phyloP scores from a whole-genome alignment of 1,140 invertebrate genomes.

The Drosophila pandora region DNA sequence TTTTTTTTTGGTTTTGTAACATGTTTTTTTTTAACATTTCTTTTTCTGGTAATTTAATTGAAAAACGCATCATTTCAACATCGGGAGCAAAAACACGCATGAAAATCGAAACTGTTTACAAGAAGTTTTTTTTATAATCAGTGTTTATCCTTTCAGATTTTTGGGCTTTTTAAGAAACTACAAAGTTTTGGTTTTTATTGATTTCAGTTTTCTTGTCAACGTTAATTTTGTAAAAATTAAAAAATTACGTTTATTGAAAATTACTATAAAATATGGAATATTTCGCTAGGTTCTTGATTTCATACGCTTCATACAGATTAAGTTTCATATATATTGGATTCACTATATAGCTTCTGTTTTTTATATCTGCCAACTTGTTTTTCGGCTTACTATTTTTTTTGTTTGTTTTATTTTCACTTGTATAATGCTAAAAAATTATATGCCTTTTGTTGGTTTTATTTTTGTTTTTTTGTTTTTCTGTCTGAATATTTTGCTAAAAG shows the following conservation, averaged over 20 bases:
- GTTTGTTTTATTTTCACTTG: slow-evolving; percentile 61
- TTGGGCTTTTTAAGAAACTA: slow-evolving; percentile 68
- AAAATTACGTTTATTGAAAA: slow-evolving; percentile 81
- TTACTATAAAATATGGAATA: slow-evolving; percentile 80
- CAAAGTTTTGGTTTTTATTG: slow-evolving; percentile 48
- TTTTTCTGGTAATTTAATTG: slow-evolving; percentile 40
- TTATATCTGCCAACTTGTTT: slow-evolving; percentile 52
- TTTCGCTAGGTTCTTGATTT: slow-evolving; percentile 67
- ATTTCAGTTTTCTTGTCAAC: slow-evolving; percentile 52
- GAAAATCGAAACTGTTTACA: slow-evolving; percentile 61
- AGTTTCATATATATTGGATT: slow-evolving; percentile 62
- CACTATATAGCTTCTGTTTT: slow-evolving; percentile 48
- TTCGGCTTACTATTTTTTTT: slow-evolving; percentile 58
- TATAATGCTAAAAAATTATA: slow-evolving; percentile 82
- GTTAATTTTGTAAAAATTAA: slow-evolving; percentile 80
- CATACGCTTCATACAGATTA: slow-evolving; percentile 61
- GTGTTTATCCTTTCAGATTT: slow-evolving; percentile 34
- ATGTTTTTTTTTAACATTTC: slow-evolving; percentile 45
- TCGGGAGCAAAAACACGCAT: slow-evolving; percentile 69
- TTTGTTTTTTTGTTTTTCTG: slow-evolving; percentile 24
- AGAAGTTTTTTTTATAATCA: slow-evolving; percentile 30
- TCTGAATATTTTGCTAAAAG: slow-evolving; percentile 80
- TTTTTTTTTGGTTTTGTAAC: slow-evolving; percentile 43
- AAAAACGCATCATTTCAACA: slow-evolving; percentile 52
- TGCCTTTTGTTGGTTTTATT: slow-evolving; percentile 60